A percentile compares a stretch with the other conserved stretches of the same genome.
Conservation (phyloP, 2,113 vertebrate genomes). For the Sturnus vulgaris region DNA sequence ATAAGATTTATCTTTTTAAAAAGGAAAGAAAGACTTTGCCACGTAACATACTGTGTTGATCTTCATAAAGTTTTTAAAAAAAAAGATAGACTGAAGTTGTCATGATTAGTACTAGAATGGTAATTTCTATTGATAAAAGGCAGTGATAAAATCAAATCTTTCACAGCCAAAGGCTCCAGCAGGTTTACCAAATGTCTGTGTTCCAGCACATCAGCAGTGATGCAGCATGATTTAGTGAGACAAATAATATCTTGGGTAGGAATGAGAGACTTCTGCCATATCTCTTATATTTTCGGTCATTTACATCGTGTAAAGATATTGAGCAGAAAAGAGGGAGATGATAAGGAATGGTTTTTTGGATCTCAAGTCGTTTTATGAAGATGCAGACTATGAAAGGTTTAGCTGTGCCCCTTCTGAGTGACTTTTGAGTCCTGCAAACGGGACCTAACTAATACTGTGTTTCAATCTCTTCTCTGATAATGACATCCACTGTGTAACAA, state of each 20-base stretch:
- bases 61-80: background rate
- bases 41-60: background rate
- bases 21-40: background rate
- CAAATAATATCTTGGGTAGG: background rate
- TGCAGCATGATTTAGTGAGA: background rate
- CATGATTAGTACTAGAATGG: background rate
- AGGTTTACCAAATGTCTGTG: background rate
- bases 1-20: background rate
- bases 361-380: background rate
- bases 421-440: accelerated
- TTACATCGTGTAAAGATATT: background rate
- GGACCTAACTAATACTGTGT: background rate
- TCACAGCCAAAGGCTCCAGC: background rate
- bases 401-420: background rate
- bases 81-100: background rate
- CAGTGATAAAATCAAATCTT: background rate
- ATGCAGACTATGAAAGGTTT: background rate
- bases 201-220: background rate
- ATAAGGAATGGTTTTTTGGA: background rate
- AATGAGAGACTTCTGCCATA: background rate
- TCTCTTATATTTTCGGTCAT: background rate
- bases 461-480: background rate
- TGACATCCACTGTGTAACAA: background rate
- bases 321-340: background rate
- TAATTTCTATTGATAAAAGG: background rate